Evolutionary conservation across 2,888 invertebrate species (phyloP), one percentile per base, ranked within the genome.

Genomic region (Tiphia femorata): DNA sequence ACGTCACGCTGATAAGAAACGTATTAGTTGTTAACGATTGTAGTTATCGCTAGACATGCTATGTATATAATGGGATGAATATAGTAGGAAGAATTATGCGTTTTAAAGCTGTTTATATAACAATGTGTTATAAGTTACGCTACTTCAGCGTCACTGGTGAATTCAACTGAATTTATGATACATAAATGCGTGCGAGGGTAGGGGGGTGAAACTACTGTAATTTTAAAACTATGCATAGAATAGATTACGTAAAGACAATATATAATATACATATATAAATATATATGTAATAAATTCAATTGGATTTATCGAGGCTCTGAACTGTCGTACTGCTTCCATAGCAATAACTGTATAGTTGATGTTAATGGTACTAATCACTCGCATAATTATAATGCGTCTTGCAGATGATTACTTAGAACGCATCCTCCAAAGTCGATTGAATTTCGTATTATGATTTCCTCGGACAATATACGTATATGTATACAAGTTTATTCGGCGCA

Each of bases 301-400:
- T 76, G 77, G 72, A 80, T 79, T 79, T 70, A 72, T 78, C 70
- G 72, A 60, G 71, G 67, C 70, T 67, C 76, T 75, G 77, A 78
- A 77, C 72, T 73, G 70, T 67, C 75, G 77, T 79, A 79, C 75
- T 76, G 78, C 80, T 80, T 80, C 77, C 77, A 79, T 78, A 80
- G 80, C 79, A 79, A 80, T 80, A 80, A 79, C 70, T 80, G 79
- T 80, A 78, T 79, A 79, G 79, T 78, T 67, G 79, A 78, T 80
- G 78, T 80, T 79, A 72, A 75, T 70, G 72, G 70, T 79, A 74
- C 78, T 77, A 75, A 73, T 72, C 75, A 74, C 71, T 65, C 64
- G 59, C 71, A 67, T 67, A 64, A 61, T 62, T 65, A 59, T 42
- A 58, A 63, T 43, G 49, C 61, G 58, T 64, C 61, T 62, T 61